Conservation (phyloP, 2,113 vertebrate genomes). For the Numida meleagris region DNA sequence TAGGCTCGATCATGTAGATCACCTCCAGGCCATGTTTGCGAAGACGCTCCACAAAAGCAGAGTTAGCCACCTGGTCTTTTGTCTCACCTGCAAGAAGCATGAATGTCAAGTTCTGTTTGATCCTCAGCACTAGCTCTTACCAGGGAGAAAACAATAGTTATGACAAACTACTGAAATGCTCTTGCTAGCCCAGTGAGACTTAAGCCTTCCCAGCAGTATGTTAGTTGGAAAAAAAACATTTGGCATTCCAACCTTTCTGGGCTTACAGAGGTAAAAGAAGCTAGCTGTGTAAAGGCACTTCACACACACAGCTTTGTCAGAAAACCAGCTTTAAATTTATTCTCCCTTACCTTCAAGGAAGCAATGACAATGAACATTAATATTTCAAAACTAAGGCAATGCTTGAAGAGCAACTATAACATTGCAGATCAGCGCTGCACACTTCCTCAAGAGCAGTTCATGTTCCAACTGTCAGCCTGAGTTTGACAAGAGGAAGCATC, state of each 20-base stretch:
- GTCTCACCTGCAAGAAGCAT: constrained; percentile 76
- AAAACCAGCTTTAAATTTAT: not conserved
- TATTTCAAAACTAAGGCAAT: not conserved
- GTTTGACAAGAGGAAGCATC: not conserved
- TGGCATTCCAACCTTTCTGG: not conserved
- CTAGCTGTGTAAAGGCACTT: rapidly evolving
- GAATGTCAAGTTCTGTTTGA: rapidly evolving
- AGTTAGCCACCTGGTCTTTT: constrained; percentile 87
- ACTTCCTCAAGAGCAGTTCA: no score
- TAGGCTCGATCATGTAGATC: constrained; percentile 88
- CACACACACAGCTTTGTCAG: not conserved
- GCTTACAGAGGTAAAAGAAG: rapidly evolving
- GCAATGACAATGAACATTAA: rapidly evolving
- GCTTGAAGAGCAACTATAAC: rapidly evolving
- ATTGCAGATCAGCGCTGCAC: not conserved
- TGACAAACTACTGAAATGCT: rapidly evolving
- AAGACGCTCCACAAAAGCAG: constrained; percentile 84
- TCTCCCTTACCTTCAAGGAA: not conserved
- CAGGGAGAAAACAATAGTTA: rapidly evolving
- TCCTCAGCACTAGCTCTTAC: rapidly evolving
- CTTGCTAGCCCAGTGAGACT: rapidly evolving
- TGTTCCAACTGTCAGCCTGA: no score
- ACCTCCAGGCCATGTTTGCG: constrained; percentile 85
- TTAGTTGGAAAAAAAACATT: rapidly evolving
- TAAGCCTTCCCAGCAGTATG: rapidly evolving